Evolutionary conservation across 2,888 invertebrate species (phyloP), one percentile per base, ranked within the genome.

Genomic region (Embidobia sp.): DNA sequence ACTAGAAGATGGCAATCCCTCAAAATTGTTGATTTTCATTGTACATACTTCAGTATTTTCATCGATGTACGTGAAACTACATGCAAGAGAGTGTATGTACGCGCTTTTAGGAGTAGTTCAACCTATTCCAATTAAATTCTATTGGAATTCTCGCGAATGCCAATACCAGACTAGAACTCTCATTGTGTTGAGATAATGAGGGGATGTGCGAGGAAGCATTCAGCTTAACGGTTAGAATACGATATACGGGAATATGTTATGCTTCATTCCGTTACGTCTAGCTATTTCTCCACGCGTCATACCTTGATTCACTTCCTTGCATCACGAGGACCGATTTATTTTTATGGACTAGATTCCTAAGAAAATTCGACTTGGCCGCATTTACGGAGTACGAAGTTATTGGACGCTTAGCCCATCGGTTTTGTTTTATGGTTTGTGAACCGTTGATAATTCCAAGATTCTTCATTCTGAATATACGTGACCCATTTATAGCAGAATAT

Each of bases 91-190:
- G 48, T 40, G 73, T 77, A 66, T 77, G 6, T 22, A 79, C 63
- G 78, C 77, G 55, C 15, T 63, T 7, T 55, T 13, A 40, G 22
- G n/a, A 22, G 22, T 31, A 74, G 82, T 80, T 81, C 85, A 81
- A 87, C 85, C 85, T 85, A 84, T 85, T 85, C 85, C 87, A 87
- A 88, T 88, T 88, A 88, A 87, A 88, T 88, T 88, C 87, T 84
- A 88, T 88, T 84, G 88, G 87, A 86, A 88, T 88, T 87, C 82
- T 83, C 83, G 84, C 82, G 84, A 87, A 87, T 86, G 86, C 87
- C 88, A 88, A 88, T 88, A 87, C 86, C 85, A 84, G 82, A 84
- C 82, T 82, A 80, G 80, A 80, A 79, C 84, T 82, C 81, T 86
- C 87, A 88, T 87, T 87, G 85, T 87, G 84, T 83, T 80, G 83